Evolutionary conservation across 2,113 vertebrate genomes (phyloP), one percentile per base, ranked within the genome.

Genomic region (Myrmecobius fasciatus): DNA sequence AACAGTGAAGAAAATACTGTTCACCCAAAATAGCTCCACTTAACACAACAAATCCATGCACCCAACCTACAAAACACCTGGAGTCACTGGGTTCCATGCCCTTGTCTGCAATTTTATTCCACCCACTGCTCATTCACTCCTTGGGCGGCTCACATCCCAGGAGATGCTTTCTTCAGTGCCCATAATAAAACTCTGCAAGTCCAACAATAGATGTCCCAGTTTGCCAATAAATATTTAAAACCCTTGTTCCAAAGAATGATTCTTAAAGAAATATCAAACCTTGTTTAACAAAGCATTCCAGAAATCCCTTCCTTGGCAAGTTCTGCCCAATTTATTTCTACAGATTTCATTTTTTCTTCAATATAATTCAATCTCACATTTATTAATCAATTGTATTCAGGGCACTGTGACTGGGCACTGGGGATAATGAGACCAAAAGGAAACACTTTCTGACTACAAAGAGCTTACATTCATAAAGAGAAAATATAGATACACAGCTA

Each of bases 211-310:
- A 83, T 83, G 67, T 43, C 67, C 36, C 67, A 83, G 67, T 83
- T 83, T 83, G 67, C 36, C 67, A 83, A 83, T 83, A 83, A 83
- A 83, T 83, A 83, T 83, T 83, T 83, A 83, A 83, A 83, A 83
- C 43, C 67, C 67, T 43, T 8, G 36, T 83, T 83, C 67, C n/a
- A 43, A 83, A 83, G 67, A 43, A 43, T 24, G 67, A 43, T 83
- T 83, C 67, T 43, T 83, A 83, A 83, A 83, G 67, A 83, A 83
- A 83, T 83, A 83, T 43, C 67, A 83, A n/a, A 20, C 14, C 67
- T 83, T 43, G n/a, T 83, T 43, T 24, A 83, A 83, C n/a, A 83
- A 83, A 83, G 20, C n/a, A 83, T 22, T n/a, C 7, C 67, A 43
- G 67, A 83, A 83, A 83, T 24, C n/a, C 14, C 20, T 83, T 43